Conservation (phyloP, 2,888 invertebrate genomes). For the Eupelmus urozonus region DNA sequence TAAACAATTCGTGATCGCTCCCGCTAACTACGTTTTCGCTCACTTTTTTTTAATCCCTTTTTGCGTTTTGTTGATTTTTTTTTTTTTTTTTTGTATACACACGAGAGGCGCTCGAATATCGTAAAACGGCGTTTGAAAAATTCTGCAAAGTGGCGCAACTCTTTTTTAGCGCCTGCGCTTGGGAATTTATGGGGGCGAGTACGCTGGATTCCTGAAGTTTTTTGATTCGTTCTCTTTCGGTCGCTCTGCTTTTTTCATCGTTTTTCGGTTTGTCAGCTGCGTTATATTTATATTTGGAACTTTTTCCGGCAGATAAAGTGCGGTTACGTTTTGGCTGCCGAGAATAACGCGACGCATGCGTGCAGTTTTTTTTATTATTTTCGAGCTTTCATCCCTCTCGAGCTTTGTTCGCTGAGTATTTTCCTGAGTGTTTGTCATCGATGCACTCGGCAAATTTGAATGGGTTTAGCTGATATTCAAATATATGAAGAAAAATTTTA, state of each 20-base stretch:
- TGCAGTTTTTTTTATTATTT: no score
- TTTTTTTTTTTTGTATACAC: neutral
- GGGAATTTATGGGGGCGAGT: constrained; percentile 61
- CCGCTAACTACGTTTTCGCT: constrained; percentile 29
- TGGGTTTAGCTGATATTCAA: no score
- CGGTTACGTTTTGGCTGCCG: constrained; percentile 3
- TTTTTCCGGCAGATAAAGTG: constrained; percentile 44
- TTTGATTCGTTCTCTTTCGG: constrained; percentile 31
- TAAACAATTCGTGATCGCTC: constrained; percentile 63
- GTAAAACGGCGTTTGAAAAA: constrained; percentile 71
- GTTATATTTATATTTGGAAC: constrained; percentile 51
- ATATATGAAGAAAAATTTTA: no score
- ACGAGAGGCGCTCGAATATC: constrained; percentile 63
- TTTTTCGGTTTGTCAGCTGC: constrained; percentile 42
- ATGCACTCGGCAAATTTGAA: no score
- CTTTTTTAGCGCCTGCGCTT: constrained; percentile 60
- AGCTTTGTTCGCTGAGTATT: no score
- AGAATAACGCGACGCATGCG: neutral
- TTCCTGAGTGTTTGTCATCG: no score
- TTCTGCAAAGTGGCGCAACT: constrained; percentile 62
- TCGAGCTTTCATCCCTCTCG: no score
- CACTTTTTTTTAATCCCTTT: neutral
- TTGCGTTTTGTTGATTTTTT: neutral
- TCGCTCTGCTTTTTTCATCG: constrained; percentile 50
- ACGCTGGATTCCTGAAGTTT: constrained; percentile 57